Evolutionary conservation across 2,888 invertebrate genomes (phyloP).

Genomic region (Lampropteryx suffumata): DNA sequence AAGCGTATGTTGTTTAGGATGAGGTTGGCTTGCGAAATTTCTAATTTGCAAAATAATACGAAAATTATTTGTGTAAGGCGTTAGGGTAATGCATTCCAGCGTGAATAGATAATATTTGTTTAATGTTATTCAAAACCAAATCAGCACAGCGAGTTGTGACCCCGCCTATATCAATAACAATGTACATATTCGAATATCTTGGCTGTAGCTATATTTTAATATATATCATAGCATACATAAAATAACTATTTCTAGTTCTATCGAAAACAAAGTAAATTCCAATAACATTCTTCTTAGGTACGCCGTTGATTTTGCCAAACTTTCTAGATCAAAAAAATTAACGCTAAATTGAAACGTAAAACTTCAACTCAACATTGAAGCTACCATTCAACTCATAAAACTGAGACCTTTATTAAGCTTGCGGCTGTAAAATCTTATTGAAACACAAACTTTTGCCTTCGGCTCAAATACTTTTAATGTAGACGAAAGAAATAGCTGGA

Average conservation of each 20-base stretch:
- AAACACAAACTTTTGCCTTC: conserved; percentile 20
- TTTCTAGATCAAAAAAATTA: conserved; percentile 2
- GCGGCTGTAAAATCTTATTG: conserved; percentile 23
- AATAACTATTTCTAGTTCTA: no score
- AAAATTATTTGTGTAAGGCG: conserved; percentile 10
- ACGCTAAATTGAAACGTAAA: conserved; percentile 21
- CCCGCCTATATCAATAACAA: no score
- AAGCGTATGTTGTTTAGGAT: conserved; percentile 30
- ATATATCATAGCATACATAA: no score
- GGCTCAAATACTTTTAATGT: conserved; percentile 9
- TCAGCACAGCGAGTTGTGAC: no score
- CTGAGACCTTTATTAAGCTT: conserved; percentile 17
- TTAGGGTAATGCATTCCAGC: conserved; percentile 1
- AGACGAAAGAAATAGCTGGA: conserved; percentile 9
- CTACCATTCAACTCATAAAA: conserved; percentile 15
- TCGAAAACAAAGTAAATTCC: no score
- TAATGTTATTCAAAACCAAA: background rate
- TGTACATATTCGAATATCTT: no score
- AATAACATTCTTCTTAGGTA: no score
- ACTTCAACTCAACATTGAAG: conserved; percentile 12
- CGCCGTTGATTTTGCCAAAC: no score
- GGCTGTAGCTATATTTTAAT: no score
- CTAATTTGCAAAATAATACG: conserved; percentile 17
- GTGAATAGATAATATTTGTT: no score
- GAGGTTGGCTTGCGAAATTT: conserved; percentile 19